These are phyloP conservation scores for Sebastes minor DNA, from an alignment of 2,797 vertebrate species.

Conservation along the genomic window DNA sequence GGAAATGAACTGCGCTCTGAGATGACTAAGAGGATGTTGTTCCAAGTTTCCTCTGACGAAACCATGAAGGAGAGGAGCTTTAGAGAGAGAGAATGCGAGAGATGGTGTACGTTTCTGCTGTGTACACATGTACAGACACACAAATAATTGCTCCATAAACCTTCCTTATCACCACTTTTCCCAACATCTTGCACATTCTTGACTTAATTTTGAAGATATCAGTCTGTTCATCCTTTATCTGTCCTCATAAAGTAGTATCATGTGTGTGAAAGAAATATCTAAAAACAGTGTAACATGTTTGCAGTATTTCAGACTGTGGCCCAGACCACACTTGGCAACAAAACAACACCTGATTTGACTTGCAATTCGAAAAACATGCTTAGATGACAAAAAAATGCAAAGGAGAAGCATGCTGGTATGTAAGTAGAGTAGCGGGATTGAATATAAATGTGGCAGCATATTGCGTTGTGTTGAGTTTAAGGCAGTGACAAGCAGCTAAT, in stretches of 20 bases:
- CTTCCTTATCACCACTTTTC: background rate
- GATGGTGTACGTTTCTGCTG: background rate
- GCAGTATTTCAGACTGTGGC: background rate
- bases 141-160: background rate
- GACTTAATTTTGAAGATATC: background rate
- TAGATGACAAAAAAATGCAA: background rate
- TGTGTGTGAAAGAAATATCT: background rate
- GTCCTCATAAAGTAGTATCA: background rate
- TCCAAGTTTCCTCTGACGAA: constrained; percentile 31
- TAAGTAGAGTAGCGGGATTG: background rate
- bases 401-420: background rate
- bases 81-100: background rate
- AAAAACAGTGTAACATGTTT: background rate
- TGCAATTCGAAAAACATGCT: background rate
- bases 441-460: background rate
- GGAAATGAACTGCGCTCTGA: constrained; percentile 15
- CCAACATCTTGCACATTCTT: background rate
- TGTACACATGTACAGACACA: background rate
- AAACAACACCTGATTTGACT: background rate
- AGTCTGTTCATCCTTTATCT: background rate
- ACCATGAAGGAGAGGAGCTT: background rate
- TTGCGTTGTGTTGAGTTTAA: background rate
- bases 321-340: background rate
- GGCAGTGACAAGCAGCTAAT: background rate
- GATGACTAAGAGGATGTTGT: background rate